Evolutionary conservation across 2,888 invertebrate species (phyloP), one percentile per base, ranked within the genome.

Genomic region (Prosopocoilus inquinatus): DNA sequence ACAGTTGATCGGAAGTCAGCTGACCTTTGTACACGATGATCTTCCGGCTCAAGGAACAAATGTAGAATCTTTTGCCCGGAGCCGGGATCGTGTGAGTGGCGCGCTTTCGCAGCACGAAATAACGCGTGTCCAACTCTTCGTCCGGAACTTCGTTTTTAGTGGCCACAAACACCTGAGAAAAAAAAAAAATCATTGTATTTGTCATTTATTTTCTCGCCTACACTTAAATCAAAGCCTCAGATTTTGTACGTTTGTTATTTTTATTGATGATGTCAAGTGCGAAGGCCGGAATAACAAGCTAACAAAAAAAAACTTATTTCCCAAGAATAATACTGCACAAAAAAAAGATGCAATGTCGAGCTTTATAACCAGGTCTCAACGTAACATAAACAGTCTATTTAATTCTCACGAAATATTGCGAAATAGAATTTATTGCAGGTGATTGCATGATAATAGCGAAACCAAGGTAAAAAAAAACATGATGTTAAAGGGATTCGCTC

Each of bases 1-100:
- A 82, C 73, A 96, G 79, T 78, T 99, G 99, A 74, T 93, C 90
- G 1, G 98, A 94, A 33, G 96, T 96, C 67, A 99, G 85, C 73
- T 97, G 90, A 36, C 99, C 99, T 82, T 99, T 99, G 82, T 99
- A 99, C 33, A 99, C 96, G 58, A 99, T 83, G 8, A 90, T 94
- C 68, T 87, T 86, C 49, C 92, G 80, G 16, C 95, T 95, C 65
- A 99, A 80, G 53, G 96, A 97, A 81, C 97, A 97, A 70, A 98
- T 92, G 80, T 98, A 99, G 80, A 95, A 98, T 61, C 96, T 82
- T 43, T 91, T 86, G 4, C 91, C 92, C 1, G 91, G 91, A 66
- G 89, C 85, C 35, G 89, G 86, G 72, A 99, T 86, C 64, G 86
- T 85, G 73, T 97, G 97, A 12, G 93, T 92, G 0, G 97, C 91